phyloP scores from a whole-genome alignment of 1,140 invertebrate genomes.

The Lepeophtheirus salmonis region DNA sequence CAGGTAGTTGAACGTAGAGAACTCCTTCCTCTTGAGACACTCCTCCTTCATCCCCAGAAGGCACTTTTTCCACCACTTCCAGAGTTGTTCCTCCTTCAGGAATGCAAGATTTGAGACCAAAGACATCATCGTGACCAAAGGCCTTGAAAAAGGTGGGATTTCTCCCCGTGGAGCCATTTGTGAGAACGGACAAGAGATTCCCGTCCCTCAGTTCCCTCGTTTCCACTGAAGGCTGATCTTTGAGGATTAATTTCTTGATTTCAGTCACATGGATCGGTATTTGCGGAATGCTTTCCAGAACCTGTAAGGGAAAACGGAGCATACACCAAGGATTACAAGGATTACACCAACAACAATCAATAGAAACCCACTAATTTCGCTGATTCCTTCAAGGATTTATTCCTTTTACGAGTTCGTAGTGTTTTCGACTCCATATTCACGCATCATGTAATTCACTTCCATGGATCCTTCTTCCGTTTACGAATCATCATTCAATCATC shows the following conservation, averaged over 20 bases:
- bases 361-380: not conserved
- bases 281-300: constrained; percentile 8
- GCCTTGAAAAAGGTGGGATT: constrained; percentile 16
- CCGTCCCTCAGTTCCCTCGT: not conserved
- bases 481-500: no score
- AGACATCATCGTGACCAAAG: constrained; percentile 10
- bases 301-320: not conserved
- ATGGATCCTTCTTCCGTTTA: no score
- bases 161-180: not conserved
- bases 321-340: no score
- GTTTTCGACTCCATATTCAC: not conserved
- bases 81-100: constrained; percentile 2
- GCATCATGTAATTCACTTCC: no score
- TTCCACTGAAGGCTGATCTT: not conserved
- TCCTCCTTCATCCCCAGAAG: not conserved
- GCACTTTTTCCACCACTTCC: not conserved
- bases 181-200: not conserved
- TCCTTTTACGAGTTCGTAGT: not conserved
- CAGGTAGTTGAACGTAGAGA: not conserved
- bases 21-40: not conserved
- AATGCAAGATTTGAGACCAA: constrained; percentile 1
- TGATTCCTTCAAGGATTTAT: constrained; percentile 1
- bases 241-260: constrained; percentile 7
- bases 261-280: constrained; percentile 11
- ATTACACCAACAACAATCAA: no score